phyloP scores from a whole-genome alignment of 2,113 vertebrate species.

The Mola mola region DNA sequence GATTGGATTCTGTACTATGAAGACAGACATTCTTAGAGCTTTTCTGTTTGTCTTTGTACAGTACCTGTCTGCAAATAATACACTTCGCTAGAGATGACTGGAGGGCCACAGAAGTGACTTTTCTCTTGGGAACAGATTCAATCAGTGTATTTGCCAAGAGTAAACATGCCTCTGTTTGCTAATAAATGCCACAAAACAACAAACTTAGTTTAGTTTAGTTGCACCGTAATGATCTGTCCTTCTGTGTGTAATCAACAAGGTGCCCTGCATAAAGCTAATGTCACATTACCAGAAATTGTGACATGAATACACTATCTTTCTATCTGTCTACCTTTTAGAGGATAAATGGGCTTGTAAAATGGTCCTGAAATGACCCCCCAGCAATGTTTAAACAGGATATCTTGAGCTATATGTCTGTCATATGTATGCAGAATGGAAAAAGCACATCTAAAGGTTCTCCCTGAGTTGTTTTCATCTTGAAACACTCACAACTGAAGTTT shows the following conservation, averaged over 20 bases:
- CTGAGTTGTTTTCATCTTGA: slow-evolving; percentile 36
- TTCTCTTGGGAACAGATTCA: slow-evolving; percentile 9
- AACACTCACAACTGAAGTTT: slow-evolving; percentile 38
- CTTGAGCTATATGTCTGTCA: slow-evolving; percentile 17
- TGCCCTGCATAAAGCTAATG: slow-evolving; percentile 31
- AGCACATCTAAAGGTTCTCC: slow-evolving; percentile 33
- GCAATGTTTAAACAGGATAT: slow-evolving; percentile 23
- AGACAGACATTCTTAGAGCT: neutral
- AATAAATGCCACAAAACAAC: slow-evolving; percentile 28
- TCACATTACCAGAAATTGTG: slow-evolving; percentile 21
- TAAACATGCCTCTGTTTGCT: slow-evolving; percentile 18
- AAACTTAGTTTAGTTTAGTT: slow-evolving; percentile 11
- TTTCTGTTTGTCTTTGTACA: neutral
- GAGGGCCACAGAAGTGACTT: slow-evolving; percentile 4
- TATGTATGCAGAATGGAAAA: slow-evolving; percentile 29
- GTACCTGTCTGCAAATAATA: slow-evolving; percentile 9
- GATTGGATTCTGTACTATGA: slow-evolving; percentile 28
- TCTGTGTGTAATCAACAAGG: slow-evolving; percentile 23
- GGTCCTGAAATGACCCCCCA: slow-evolving; percentile 13
- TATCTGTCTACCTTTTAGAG: slow-evolving; percentile 12
- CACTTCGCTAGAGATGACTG: neutral
- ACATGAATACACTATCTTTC: slow-evolving; percentile 26
- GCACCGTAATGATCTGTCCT: slow-evolving; percentile 16
- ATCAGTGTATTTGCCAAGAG: slow-evolving; percentile 7
- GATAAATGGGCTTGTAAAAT: too few relatives aligned